Evolutionary conservation across 2,797 vertebrate species (phyloP).

Genomic region (Melanotaenia pygmaea): DNA sequence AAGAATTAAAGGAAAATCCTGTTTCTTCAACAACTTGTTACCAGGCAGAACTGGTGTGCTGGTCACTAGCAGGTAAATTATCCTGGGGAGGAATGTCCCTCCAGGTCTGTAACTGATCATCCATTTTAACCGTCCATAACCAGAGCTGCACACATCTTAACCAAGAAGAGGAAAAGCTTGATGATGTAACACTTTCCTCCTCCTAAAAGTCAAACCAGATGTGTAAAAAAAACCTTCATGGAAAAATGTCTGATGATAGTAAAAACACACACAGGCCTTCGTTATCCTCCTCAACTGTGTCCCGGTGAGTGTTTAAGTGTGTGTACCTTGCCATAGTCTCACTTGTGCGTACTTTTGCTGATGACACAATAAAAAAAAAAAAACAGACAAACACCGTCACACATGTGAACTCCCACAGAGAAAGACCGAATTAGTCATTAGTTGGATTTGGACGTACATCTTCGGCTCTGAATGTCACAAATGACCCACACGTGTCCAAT

Average conservation of each 20-base stretch:
- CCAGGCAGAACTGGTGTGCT: slow-evolving; percentile 17
- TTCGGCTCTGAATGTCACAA: background rate
- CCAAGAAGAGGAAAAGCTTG: slow-evolving; percentile 31
- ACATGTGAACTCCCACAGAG: slow-evolving; percentile 13
- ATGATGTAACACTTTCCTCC: slow-evolving; percentile 53
- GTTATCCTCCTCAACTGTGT: slow-evolving; percentile 18
- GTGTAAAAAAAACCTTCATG: slow-evolving; percentile 25
- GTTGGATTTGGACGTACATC: slow-evolving; percentile 27
- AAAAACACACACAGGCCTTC: slow-evolving; percentile 8
- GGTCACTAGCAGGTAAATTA: slow-evolving; percentile 33
- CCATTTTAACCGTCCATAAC: slow-evolving; percentile 43
- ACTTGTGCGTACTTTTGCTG: slow-evolving; percentile 39
- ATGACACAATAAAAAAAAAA: slow-evolving; percentile 47
- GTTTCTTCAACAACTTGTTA: background rate
- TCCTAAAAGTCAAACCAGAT: slow-evolving; percentile 69
- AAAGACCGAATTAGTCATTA: slow-evolving; percentile 37
- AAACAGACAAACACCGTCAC: slow-evolving; percentile 35
- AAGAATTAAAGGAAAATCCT: background rate
- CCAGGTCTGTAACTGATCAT: slow-evolving; percentile 41
- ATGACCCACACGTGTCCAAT: slow-evolving; percentile 28
- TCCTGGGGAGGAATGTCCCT: slow-evolving; percentile 42
- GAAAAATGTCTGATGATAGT: background rate
- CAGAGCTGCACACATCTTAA: slow-evolving; percentile 9
- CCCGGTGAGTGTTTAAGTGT: slow-evolving; percentile 20
- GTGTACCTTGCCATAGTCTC: slow-evolving; percentile 65